A percentile compares a stretch with the other conserved stretches of the same genome.
Evolutionary conservation across 2,113 vertebrate genomes (phyloP).

Genomic region (Dipodomys spectabilis): DNA sequence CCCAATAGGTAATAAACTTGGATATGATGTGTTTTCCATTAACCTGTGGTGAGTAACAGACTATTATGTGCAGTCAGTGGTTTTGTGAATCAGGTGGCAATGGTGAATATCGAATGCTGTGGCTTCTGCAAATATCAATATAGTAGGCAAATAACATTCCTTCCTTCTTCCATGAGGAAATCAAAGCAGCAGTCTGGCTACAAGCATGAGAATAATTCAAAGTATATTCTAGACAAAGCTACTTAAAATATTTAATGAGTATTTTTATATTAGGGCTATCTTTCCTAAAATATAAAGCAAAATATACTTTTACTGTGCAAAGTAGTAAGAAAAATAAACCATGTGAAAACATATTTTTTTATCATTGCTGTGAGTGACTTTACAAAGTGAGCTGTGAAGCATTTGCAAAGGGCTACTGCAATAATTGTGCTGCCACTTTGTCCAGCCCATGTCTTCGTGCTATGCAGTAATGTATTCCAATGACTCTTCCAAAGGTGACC

Average conservation of each 20-base stretch:
- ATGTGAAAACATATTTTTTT: background rate
- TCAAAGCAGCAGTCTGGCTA: background rate
- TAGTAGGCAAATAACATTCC: background rate
- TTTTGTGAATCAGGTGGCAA: too few species aligned
- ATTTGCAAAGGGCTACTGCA: background rate
- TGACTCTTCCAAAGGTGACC: background rate
- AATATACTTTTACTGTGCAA: background rate
- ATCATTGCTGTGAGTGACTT: background rate
- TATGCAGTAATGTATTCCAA: background rate
- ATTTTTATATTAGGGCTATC: background rate
- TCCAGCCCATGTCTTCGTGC: background rate
- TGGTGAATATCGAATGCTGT: too few species aligned
- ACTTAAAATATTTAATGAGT: background rate
- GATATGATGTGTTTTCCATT: too few species aligned
- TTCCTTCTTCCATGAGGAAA: background rate
- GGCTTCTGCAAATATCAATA: too few species aligned
- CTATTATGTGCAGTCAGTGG: too few species aligned
- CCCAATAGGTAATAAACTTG: too few species aligned
- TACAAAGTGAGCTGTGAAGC: background rate
- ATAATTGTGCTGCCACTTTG: background rate
- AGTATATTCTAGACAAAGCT: background rate
- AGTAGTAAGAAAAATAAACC: background rate
- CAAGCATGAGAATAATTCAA: background rate
- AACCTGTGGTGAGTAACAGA: too few species aligned
- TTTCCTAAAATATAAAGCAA: background rate